Evolutionary conservation across 2,113 vertebrate genomes (phyloP), one percentile per base, ranked within the genome.

Genomic region (Lamprologus ornatipinnis): DNA sequence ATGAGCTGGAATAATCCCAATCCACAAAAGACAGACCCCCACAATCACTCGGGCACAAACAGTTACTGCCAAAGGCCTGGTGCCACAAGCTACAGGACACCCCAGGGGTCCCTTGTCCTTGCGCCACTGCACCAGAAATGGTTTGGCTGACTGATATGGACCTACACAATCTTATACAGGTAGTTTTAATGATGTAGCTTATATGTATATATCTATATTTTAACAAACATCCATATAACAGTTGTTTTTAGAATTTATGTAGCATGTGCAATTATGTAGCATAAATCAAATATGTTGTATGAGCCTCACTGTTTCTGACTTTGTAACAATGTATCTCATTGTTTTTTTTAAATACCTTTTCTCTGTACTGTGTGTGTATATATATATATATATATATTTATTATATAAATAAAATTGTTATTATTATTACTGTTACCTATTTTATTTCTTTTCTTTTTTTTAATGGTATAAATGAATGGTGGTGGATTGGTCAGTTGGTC

Each of bases 211-310:
- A 33, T 33, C 26, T 51, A 60, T 21, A 31, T 60, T 42, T 45
- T 19, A 65, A 65, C 19, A 35, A 65, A 65, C 10, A 63, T 63
- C 31, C 15, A 75, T 5, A 47, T 49, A 19, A 13, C 21, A 10
- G 5, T 37, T 80, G 3, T 54, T 81, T 68, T 53, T 3, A 6
- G 2, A 17, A 79, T n/a, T 35, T 7, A 84, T 88, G 79, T 91
- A 88, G 84, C 78, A 75, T 65, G 13, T 17, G 21, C 21, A 79
- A 31, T 55, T 9, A 87, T 87, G 70, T 91, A 89, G 82, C 54
- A 80, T 58, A 28, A 83, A 89, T 70, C 13, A 49, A 55, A 7
- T 12, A 14, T 68, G 6, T 75, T 15, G 37, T 47, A 31, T 51
- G 14, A 26, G 12, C 6, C 1, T 26, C 54, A 28, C 26, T 11